Evolutionary conservation across 2,888 invertebrate species (phyloP).

Genomic region (Caenorhabditis angaria): DNA sequence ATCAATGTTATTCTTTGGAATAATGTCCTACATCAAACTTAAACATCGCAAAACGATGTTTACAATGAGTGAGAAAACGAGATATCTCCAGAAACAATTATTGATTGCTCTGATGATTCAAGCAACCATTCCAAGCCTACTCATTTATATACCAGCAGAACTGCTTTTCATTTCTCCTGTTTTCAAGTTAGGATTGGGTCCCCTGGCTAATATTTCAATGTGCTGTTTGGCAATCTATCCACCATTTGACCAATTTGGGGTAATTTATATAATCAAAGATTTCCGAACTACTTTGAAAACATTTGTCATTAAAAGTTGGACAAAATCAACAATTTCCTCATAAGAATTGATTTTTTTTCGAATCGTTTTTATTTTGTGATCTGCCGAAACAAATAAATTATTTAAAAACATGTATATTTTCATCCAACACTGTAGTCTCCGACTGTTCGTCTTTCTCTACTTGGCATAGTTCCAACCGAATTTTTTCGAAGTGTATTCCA

Average conservation of each 20-base stretch:
- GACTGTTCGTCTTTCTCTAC: too few species aligned
- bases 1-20: constrained; percentile 21
- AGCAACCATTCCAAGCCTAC: constrained; percentile 24
- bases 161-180: constrained; percentile 25
- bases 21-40: constrained; percentile 15
- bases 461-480: too few species aligned
- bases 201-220: constrained; percentile 25
- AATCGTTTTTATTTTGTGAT: too few species aligned
- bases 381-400: too few species aligned
- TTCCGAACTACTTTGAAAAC: constrained; percentile 19
- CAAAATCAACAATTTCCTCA: neutral
- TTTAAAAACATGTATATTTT: too few species aligned
- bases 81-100: constrained; percentile 29
- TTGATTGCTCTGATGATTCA: constrained; percentile 25
- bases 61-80: constrained; percentile 22
- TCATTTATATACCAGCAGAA: constrained; percentile 29
- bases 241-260: constrained; percentile 27
- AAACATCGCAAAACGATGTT: constrained; percentile 5
- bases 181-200: constrained; percentile 24
- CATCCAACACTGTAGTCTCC: too few species aligned
- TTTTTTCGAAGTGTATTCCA: neutral
- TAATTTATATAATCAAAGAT: constrained; percentile 29
- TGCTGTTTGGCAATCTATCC: constrained; percentile 23
- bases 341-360: neutral
- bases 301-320: neutral